Evolutionary conservation across 2,888 invertebrate genomes (phyloP), one percentile per base, ranked within the genome.

Genomic region (Tineola bisselliella): DNA sequence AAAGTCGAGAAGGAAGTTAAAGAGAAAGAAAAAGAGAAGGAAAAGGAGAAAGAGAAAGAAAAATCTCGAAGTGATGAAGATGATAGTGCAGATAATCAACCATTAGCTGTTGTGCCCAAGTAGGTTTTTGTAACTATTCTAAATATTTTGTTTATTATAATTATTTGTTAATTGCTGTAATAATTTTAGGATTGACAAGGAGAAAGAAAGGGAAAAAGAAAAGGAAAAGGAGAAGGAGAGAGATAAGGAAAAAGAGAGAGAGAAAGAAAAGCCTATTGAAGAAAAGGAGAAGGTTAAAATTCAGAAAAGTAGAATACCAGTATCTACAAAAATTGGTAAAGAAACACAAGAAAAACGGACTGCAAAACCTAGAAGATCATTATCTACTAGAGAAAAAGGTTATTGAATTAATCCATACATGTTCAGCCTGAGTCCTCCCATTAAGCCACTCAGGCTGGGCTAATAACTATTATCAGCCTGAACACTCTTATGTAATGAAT

Each of bases 1-100:
- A 60, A 48, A 48, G 31, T 48, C n/a, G 48, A 48, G 13, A 63
- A 61, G 48, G 61, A 56, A 18, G 59, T 59, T 12, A 62, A 62
- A 48, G 61, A 59, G 25, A 61, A 18, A 30, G 79, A 81, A 64
- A 77, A 83, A 62, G 61, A 63, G 60, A 77, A 79, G 30, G 81
- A 80, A 52, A 79, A 79, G 66, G 65, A 71, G 30, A 80, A 79
- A 64, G 84, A 79, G 64, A 56, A 67, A 31, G 79, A 84, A 60
- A 84, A 83, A 63, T 65, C 69, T 0, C 76, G 74, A 11, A 87
- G 84, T 38, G 88, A 88, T 62, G 84, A 75, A 54, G 88, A 88
- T 58, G 84, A 82, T 67, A 87, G 82, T 63, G 83, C 83, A 31
- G 89, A 88, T 65, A 89, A 88, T 66, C 87, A 86, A 59, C 88